Base-by-base conservation (phyloP, 2,888 invertebrate species). In the Lepidocyrtoides sp. region DNA sequence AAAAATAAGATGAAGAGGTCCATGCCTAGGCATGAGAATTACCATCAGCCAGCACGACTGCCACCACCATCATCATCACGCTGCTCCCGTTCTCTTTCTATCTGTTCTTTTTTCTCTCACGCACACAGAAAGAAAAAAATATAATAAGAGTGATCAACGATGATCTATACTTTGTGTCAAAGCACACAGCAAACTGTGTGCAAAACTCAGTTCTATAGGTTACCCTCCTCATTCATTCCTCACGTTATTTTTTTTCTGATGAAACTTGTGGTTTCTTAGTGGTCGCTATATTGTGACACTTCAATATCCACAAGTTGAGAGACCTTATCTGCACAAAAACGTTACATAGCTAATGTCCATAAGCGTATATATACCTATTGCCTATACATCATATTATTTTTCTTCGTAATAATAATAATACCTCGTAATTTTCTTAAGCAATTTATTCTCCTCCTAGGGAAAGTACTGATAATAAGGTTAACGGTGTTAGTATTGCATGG, bases 141-240 rank as follows among this genome's bases (percentile, higher is more conserved):
- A 77, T 82, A 75, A 75, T 72, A 82, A 72, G 41, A 63, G 69
- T 82, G 88, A 82, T 89, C 79, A 89, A 89, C 75, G 89, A 84
- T 89, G 89, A 89, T 89, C 89, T 83, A 89, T 89, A 89, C 72
- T 12, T 51, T 51, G 66, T 88, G 79, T 88, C 88, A 79, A 54
- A 54, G 12, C 17, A 69, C 36, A 4, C 26, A 54, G 8, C 54
- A 79, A 32, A 32, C n/a, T 36, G 17, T 36, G n/a, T 41, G 36
- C 41, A 2, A 17, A n/a, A n/a, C 20, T 57, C 20, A 23, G 20
- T 20, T 57, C 20, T 57, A 57, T 20, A 20, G 17, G 20, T 17
- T 57, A 17, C 17, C 3, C n/a, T 54, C 7, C 20, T 17, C 54
- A n/a, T 54, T 20, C 57, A 20, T 54, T n/a, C n/a, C 54, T 54